Evolutionary conservation across 2,113 vertebrate species (phyloP).

Genomic region (Psephotus haematonotus): DNA sequence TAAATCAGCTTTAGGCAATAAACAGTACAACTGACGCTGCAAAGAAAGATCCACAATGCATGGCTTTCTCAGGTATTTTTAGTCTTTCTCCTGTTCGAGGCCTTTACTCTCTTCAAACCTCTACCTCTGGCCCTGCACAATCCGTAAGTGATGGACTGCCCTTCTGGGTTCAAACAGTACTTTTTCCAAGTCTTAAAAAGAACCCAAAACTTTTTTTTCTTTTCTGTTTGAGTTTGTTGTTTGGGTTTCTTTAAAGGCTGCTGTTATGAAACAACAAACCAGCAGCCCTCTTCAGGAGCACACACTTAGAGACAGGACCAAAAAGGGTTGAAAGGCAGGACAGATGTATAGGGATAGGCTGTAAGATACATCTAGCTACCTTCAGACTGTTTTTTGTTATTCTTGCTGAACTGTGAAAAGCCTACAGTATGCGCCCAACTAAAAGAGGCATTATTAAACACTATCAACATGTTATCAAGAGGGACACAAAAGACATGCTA

Average conservation of each 20-base stretch:
- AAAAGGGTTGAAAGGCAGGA: not conserved
- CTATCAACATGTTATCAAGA: not conserved
- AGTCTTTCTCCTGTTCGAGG: not conserved
- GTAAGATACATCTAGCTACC: not conserved
- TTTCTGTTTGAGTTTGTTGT: not conserved
- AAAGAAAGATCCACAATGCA: not conserved
- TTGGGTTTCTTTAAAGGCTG: not conserved
- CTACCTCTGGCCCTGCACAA: not conserved
- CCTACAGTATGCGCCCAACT: not conserved
- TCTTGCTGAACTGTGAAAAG: not conserved
- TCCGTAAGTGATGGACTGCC: not conserved
- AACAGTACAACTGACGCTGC: not conserved
- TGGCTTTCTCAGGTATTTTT: not conserved
- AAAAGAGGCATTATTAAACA: not conserved
- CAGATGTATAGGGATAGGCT: not conserved
- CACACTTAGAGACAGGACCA: not conserved
- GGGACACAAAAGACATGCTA: slow-evolving; percentile 40
- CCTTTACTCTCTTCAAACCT: not conserved
- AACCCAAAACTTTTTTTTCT: not conserved
- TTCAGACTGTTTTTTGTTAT: not conserved
- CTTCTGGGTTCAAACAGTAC: not conserved
- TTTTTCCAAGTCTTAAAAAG: not conserved
- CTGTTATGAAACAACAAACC: not conserved
- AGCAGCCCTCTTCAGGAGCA: not conserved
- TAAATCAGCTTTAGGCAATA: not conserved